A percentile compares a stretch with the other conserved stretches of the same genome.
Conservation (phyloP, 2,797 vertebrate genomes). For the Merluccius polli region DNA sequence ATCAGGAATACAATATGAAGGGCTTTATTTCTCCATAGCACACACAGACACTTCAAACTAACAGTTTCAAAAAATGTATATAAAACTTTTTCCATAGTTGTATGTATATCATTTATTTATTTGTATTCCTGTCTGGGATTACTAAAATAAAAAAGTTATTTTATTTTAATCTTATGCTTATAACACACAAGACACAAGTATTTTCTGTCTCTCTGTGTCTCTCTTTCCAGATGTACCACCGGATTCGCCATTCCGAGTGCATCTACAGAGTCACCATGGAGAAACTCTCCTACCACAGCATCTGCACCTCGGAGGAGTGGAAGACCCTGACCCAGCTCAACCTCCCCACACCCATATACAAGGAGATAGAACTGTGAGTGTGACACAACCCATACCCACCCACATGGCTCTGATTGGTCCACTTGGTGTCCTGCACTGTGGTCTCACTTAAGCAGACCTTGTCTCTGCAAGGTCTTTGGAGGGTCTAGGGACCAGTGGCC, state of each 20-base stretch:
- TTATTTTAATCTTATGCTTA: neutral
- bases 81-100: too few relatives aligned
- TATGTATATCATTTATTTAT: too few relatives aligned
- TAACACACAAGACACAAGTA: neutral
- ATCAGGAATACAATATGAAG: constrained; percentile 2
- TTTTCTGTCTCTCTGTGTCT: constrained; percentile 10
- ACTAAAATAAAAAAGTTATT: neutral
- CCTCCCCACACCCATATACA: constrained; percentile 86
- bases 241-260: constrained; percentile 98
- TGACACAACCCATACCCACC: neutral
- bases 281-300: constrained; percentile 97
- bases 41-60: neutral
- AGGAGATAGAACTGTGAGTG: constrained; percentile 91
- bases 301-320: constrained; percentile 96
- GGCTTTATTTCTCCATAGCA: neutral
- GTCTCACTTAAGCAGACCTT: neutral
- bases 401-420: neutral
- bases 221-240: constrained; percentile 90
- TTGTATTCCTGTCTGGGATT: neutral
- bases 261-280: constrained; percentile 99
- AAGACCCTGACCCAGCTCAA: constrained; percentile 87
- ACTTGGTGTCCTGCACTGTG: neutral
- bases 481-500: neutral
- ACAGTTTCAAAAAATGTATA: neutral
- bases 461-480: neutral